A percentile compares a stretch with the other conserved stretches of the same genome.
Conservation (phyloP, 2,113 vertebrate genomes). For the Stercorarius parasiticus region DNA sequence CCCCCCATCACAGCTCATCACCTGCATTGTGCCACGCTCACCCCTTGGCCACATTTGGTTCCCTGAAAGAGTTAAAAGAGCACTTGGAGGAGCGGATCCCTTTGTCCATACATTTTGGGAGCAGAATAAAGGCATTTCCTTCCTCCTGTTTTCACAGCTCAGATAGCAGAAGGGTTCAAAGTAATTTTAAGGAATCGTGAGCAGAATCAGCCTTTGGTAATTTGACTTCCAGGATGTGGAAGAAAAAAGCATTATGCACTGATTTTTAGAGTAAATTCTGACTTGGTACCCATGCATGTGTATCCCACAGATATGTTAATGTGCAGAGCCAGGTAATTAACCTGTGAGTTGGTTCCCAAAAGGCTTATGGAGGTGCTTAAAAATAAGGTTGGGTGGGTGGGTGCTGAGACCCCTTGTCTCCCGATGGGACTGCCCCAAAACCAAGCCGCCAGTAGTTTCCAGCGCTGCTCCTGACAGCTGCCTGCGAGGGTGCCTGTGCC, state of each 20-base stretch:
- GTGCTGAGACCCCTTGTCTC: background rate
- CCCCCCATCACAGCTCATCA: background rate
- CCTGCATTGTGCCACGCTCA: background rate
- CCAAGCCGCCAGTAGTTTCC: background rate
- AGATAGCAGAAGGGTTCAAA: background rate
- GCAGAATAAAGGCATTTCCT: slow-evolving; percentile 42
- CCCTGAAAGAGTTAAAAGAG: slow-evolving; percentile 14
- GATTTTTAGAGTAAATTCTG: slow-evolving; percentile 1
- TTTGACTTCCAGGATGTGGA: background rate
- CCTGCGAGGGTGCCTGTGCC: background rate
- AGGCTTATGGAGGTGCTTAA: background rate
- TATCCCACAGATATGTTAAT: background rate
- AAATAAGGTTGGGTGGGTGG: background rate
- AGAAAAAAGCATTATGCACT: background rate
- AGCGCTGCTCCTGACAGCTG: background rate
- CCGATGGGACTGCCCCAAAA: background rate
- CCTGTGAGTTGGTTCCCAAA: rapidly evolving
- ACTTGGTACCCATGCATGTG: background rate
- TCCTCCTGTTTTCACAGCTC: slow-evolving; percentile 15
- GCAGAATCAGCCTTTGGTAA: background rate
- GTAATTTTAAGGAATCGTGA: slow-evolving; percentile 2
- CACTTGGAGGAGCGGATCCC: background rate
- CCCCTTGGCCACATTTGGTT: background rate
- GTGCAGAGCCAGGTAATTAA: background rate
- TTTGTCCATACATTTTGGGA: background rate